Conservation (phyloP, 2,113 vertebrate species). For the Riparia riparia region DNA sequence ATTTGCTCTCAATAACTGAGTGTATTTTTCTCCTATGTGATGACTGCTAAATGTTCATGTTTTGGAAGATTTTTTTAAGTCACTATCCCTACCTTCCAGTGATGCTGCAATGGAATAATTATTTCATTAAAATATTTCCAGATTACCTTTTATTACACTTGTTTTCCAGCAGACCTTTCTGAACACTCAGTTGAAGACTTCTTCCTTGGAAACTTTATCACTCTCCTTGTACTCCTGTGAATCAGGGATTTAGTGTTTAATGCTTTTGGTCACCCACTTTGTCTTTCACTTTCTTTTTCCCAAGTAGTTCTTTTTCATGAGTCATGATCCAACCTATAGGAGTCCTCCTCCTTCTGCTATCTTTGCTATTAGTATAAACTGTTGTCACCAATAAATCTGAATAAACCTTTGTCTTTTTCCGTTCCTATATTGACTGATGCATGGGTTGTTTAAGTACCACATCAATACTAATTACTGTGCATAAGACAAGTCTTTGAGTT, state of each 20-base stretch:
- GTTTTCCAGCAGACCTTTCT: neutral
- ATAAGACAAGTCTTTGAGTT: neutral
- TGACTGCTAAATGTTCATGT: neutral
- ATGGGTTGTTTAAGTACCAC: neutral
- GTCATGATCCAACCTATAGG: neutral
- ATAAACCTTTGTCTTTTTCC: neutral
- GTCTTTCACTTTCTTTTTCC: neutral
- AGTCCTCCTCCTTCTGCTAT: neutral
- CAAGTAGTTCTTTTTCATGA: neutral
- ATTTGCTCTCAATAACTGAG: neutral
- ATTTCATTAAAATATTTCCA: neutral
- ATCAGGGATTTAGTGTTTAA: neutral
- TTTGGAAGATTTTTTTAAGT: neutral
- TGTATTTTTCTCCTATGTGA: neutral
- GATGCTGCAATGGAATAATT: neutral
- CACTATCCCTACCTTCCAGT: neutral
- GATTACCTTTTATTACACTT: neutral
- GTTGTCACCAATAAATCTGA: constrained; percentile 16
- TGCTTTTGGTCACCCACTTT: neutral
- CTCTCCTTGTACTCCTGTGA: neutral
- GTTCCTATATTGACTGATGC: neutral
- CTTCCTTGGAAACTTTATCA: neutral
- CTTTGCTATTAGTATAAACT: neutral
- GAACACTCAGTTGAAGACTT: neutral
- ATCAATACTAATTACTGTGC: constrained; percentile 37